These are phyloP conservation scores for Arctocebus calabarensis DNA, from an alignment of 2,797 vertebrate genomes.

Conservation along the genomic window DNA sequence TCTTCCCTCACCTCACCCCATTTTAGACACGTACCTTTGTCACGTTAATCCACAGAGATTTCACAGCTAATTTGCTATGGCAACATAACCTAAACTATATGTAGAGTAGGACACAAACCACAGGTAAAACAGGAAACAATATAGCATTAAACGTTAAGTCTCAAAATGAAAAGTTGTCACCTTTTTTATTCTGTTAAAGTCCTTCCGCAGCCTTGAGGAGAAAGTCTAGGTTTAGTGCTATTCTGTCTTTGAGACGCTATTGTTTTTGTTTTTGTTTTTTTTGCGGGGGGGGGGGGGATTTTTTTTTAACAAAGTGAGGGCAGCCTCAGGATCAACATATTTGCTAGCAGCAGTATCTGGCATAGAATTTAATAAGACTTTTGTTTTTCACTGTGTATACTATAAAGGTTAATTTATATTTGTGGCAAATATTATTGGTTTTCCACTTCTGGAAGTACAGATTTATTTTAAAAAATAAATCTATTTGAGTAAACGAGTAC, in stretches of 20 bases:
- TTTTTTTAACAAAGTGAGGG: constrained; percentile 1
- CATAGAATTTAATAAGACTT: constrained; percentile 24
- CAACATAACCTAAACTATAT: not conserved
- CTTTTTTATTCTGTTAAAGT: not conserved
- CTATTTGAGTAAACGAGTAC: not conserved
- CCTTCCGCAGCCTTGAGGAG: not conserved
- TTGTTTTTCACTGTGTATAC: constrained; percentile 41
- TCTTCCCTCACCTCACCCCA: not conserved
- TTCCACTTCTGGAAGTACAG: constrained; percentile 29
- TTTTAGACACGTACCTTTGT: not conserved
- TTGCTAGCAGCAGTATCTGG: constrained; percentile 2
- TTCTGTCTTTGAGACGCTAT: not conserved
- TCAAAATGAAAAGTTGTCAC: not conserved
- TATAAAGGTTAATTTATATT: constrained; percentile 37
- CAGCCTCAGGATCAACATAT: constrained; percentile 21
- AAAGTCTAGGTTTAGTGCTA: not conserved
- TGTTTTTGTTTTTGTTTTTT: no score
- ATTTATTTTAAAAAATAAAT: constrained; percentile 30
- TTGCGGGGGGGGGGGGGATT: no score
- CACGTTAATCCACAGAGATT: not conserved
- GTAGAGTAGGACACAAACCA: not conserved
- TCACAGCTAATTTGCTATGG: not conserved
- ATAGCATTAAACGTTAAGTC: not conserved
- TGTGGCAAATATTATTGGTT: not conserved
- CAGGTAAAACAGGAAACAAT: not conserved